Evolutionary conservation across 2,888 invertebrate genomes (phyloP).

Genomic region (Oligia fasciuncula): DNA sequence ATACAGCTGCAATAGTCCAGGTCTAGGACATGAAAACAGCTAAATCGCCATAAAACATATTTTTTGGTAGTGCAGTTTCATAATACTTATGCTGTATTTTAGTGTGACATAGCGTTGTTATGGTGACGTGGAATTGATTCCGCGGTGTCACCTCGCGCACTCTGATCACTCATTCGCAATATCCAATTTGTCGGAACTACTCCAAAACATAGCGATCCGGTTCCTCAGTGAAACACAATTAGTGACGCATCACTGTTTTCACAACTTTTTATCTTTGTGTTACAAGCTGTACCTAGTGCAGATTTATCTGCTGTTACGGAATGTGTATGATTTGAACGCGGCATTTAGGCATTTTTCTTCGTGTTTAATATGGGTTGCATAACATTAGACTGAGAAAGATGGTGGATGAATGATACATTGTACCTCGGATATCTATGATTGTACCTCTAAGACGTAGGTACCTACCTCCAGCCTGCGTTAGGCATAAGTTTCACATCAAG

Average conservation of each 20-base stretch:
- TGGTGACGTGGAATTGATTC: conserved; percentile 58
- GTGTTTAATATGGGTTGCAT: neutral
- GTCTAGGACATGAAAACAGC: neutral
- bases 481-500: neutral
- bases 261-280: conserved; percentile 10
- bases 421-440: neutral
- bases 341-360: neutral
- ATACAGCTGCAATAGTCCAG: no score
- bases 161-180: conserved; percentile 54
- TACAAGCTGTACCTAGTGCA: neutral
- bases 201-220: conserved; percentile 50
- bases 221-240: conserved; percentile 52
- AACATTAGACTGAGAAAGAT: neutral
- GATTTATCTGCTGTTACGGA: neutral
- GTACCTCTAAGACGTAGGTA: neutral
- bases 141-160: conserved; percentile 40
- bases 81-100: neutral
- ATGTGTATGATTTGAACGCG: neutral
- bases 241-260: conserved; percentile 25
- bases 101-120: conserved; percentile 29
- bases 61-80: neutral
- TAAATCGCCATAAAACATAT: neutral
- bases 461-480: neutral
- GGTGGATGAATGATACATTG: neutral
- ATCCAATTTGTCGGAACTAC: conserved; percentile 60